Conservation (phyloP, 2,888 invertebrate species). For the Synergus laeviventris region DNA sequence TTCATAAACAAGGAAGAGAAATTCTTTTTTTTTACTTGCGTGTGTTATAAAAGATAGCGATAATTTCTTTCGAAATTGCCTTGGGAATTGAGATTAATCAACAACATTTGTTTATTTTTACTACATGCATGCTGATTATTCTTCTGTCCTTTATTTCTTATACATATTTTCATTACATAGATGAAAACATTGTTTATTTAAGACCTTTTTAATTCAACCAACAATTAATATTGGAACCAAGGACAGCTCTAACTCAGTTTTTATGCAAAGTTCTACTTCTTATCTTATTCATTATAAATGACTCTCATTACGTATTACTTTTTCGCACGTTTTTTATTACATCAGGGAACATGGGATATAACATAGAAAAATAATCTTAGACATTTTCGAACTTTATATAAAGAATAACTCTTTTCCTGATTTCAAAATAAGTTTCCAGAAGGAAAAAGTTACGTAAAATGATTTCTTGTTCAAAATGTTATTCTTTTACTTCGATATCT, state of each 20-base stretch:
- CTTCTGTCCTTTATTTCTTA: neutral
- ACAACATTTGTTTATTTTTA: neutral
- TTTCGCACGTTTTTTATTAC: neutral
- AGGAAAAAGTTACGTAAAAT: neutral
- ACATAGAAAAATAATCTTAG: neutral
- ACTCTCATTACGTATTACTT: neutral
- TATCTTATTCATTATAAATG: neutral
- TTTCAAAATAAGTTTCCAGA: neutral
- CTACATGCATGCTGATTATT: neutral
- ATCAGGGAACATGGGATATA: neutral
- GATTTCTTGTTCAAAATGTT: no score
- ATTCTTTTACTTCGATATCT: neutral
- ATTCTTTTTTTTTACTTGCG: neutral
- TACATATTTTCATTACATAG: no score
- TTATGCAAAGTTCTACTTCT: neutral
- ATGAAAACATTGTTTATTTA: no score
- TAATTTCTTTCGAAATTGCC: conserved; percentile 18
- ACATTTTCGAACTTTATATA: neutral
- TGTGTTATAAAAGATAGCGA: neutral
- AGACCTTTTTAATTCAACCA: no score
- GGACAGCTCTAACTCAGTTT: neutral
- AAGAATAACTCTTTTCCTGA: neutral
- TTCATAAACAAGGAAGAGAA: conserved; percentile 4
- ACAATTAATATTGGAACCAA: neutral
- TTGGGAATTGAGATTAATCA: neutral